Evolutionary conservation across 2,888 invertebrate genomes (phyloP), one percentile per base, ranked within the genome.

Genomic region (Anthophora plumipes): DNA sequence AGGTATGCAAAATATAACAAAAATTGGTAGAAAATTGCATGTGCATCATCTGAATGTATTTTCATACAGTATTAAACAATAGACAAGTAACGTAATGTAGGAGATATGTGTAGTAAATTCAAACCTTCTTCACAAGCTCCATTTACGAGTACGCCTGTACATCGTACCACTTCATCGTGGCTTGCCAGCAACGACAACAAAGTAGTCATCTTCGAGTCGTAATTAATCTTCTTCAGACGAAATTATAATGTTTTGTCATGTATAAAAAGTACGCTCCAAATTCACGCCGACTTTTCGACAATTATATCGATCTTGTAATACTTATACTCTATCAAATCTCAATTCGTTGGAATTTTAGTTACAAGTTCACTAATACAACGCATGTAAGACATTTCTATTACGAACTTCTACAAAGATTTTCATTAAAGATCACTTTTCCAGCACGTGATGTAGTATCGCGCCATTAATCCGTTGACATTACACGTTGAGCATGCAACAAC

Each of bases 151-250:
- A 96, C 95, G 87, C 94, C 95, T 83, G 95, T 95, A 89, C 96
- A 95, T 83, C 96, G 95, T 90, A 96, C 95, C 86, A 96, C 94
- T 93, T 97, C 96, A 92, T 97, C 96, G 92, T 96, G 96, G 89
- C 95, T 95, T 22, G 96, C 96, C 82, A 96, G 94, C 75, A 96
- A 93, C 3, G 96, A 96, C 68, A 96, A 93, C 41, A 92, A 88
- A 25, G 91, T 82, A 72, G 91, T 87, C 92, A 92, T 93, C 69
- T 82, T 91, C 37, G 14, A 39, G n/a, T 57, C 12, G 20, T n/a
- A 31, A 9, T 25, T 25, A 11, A 20, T 22, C 11, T 50, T 61
- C 22, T 41, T 59, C 1, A 14, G 41, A 55, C 25, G 22, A 66
- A 72, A 50, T 57, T 22, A 48, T 25, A 39, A 37, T 68, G 17